A percentile compares a stretch with the other conserved stretches of the same genome.
phyloP scores from a whole-genome alignment of 2,888 invertebrate species.

The Ophraella communa region DNA sequence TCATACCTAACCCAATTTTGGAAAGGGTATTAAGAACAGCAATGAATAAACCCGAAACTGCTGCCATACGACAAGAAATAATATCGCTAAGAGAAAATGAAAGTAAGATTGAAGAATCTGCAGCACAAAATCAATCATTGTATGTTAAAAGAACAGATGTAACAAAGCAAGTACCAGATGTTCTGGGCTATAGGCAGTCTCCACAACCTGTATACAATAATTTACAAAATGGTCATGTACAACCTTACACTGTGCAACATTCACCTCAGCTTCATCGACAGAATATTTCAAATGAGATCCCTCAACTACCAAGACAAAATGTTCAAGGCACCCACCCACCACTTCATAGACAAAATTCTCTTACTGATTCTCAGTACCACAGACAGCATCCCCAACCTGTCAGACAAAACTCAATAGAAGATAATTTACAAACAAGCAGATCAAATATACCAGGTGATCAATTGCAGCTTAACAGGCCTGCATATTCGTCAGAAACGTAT shows the following conservation, averaged over 20 bases:
- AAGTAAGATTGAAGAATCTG: constrained; percentile 36
- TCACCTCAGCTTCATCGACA: constrained; percentile 28
- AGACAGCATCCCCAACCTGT: constrained; percentile 11
- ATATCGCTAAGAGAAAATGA: constrained; percentile 61
- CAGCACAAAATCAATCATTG: constrained; percentile 35
- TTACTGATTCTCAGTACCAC: constrained; percentile 1
- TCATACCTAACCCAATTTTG: constrained; percentile 89
- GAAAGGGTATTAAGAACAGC: constrained; percentile 86
- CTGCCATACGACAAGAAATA: constrained; percentile 63
- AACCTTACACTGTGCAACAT: constrained; percentile 48
- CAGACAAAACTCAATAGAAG: constrained; percentile 29
- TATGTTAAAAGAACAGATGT: constrained; percentile 51
- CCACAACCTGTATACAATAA: constrained; percentile 54
- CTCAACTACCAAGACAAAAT: neutral
- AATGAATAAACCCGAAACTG: constrained; percentile 74
- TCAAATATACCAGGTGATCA: constrained; percentile 35
- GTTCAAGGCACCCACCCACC: constrained; percentile 10
- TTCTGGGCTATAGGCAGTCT: constrained; percentile 12
- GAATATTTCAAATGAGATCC: constrained; percentile 12
- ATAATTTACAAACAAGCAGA: constrained; percentile 1
- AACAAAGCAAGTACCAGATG: constrained; percentile 28
- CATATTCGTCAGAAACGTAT: constrained; percentile 23
- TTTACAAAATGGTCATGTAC: constrained; percentile 51
- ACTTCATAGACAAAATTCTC: constrained; percentile 23
- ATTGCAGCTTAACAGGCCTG: constrained; percentile 21